Evolutionary conservation across 2,888 invertebrate genomes (phyloP).

Genomic region (Ommatoiulus sabulosus): DNA sequence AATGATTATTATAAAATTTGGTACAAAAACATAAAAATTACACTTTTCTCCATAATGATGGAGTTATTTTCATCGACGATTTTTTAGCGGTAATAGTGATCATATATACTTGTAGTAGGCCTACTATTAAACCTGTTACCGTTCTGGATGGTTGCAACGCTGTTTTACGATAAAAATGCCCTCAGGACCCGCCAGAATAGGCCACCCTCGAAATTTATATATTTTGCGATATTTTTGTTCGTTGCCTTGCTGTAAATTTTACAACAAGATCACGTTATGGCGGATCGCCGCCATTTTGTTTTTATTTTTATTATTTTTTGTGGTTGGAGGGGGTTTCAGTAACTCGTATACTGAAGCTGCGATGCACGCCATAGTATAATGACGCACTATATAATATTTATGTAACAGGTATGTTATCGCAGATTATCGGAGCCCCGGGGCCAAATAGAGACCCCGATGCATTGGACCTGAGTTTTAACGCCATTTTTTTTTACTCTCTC

Average conservation of each 20-base stretch:
- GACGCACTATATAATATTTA: background rate
- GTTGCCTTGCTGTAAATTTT: background rate
- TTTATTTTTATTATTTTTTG: background rate
- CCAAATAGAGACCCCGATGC: background rate
- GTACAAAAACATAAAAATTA: no score
- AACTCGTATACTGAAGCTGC: background rate
- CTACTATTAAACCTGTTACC: no score
- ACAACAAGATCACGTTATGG: constrained; percentile 11
- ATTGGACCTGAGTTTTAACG: background rate
- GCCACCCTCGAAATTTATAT: background rate
- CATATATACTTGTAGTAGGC: no score
- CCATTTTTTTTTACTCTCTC: background rate
- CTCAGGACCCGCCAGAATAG: background rate
- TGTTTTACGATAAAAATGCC: background rate
- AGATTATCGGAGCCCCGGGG: background rate
- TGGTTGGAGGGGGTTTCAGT: background rate
- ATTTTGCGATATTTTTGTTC: background rate
- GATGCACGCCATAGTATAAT: constrained; percentile 31
- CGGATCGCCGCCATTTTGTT: background rate
- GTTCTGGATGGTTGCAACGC: background rate
- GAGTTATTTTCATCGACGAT: background rate
- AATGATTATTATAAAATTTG: no score
- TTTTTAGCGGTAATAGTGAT: background rate
- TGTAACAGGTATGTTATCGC: background rate
- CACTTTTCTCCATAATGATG: no score